Conservation (phyloP, 2,797 vertebrate genomes). For the Hirundo rustica region DNA sequence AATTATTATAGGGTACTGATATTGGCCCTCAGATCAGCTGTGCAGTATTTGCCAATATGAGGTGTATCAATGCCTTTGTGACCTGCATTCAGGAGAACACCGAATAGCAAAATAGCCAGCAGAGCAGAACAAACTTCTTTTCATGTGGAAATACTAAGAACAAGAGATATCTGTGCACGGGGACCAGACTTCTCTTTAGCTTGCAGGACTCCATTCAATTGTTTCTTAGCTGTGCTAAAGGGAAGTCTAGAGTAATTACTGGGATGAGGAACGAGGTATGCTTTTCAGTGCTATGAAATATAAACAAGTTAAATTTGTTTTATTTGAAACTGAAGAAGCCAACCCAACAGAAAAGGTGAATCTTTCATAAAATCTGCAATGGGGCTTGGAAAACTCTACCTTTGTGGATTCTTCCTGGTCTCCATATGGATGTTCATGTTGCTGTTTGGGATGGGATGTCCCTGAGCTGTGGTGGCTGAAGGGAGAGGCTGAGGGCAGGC, state of each 20-base stretch:
- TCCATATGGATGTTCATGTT: accelerated
- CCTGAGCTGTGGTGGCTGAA: neutral
- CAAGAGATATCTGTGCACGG: neutral
- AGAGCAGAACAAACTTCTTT: neutral
- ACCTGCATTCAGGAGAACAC: neutral
- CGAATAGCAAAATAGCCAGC: neutral
- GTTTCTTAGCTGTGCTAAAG: neutral
- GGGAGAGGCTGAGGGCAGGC: neutral
- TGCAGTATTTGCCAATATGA: neutral
- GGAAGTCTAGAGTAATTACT: neutral
- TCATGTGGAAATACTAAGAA: neutral
- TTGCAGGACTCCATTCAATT: neutral
- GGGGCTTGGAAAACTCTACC: neutral
- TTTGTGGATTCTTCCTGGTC: neutral
- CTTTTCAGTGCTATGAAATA: neutral
- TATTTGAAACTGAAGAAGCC: neutral
- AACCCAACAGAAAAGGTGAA: neutral
- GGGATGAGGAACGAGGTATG: neutral
- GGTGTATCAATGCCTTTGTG: neutral
- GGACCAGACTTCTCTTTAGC: neutral
- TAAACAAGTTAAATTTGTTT: neutral
- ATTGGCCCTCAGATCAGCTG: neutral
- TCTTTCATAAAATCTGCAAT: neutral
- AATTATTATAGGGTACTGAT: neutral
- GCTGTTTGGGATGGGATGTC: accelerated